Conservation (phyloP, 2,888 invertebrate species). For the Ethmia dodecea region DNA sequence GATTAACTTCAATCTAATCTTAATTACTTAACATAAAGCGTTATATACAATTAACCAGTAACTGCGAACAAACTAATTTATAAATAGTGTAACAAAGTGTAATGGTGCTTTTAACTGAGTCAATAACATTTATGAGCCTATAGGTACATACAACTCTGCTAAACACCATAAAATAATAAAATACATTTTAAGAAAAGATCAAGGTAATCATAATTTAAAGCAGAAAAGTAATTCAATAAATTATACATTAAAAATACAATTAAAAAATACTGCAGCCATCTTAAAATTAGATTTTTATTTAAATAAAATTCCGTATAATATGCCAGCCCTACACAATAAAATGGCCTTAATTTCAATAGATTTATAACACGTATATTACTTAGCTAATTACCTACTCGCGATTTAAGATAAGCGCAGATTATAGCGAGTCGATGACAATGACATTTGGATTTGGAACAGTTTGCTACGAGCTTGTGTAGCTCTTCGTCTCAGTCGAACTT, state of each 20-base stretch:
- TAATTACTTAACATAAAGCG: slow-evolving; percentile 24
- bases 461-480: too few species aligned
- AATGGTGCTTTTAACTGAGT: too few species aligned
- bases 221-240: slow-evolving; percentile 1
- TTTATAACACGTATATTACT: not conserved
- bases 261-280: slow-evolving; percentile 2
- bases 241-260: slow-evolving; percentile 1
- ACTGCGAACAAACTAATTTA: slow-evolving; percentile 18
- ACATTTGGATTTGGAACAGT: too few species aligned
- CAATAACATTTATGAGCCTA: too few species aligned
- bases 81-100: slow-evolving; percentile 1
- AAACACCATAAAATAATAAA: slow-evolving; percentile 9
- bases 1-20: slow-evolving; percentile 72
- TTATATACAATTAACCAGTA: slow-evolving; percentile 24
- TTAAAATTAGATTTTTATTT: not conserved
- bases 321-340: slow-evolving; percentile 1
- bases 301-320: slow-evolving; percentile 1
- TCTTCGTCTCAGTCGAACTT: too few species aligned
- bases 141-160: not conserved
- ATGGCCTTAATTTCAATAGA: slow-evolving; percentile 6
- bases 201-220: slow-evolving; percentile 63
- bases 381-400: not conserved
- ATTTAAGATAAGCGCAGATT: slow-evolving; percentile 16
- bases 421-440: too few species aligned
- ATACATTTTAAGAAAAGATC: slow-evolving; percentile 60